Conservation (phyloP, 2,888 invertebrate genomes). For the Drosophila sordidapex region DNA sequence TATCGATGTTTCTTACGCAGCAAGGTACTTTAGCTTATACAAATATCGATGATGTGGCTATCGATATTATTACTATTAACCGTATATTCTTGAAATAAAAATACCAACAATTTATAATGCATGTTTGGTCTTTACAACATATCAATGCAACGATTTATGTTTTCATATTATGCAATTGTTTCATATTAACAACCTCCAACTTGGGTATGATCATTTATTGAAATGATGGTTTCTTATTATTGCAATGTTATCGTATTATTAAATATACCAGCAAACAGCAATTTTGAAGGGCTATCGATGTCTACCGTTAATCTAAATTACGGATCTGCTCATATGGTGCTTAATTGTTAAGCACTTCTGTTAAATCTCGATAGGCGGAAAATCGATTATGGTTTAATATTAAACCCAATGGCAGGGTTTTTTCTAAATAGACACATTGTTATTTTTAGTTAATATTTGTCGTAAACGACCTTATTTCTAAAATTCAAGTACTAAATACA, state of each 20-base stretch:
- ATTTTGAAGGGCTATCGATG: background rate
- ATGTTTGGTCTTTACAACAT: background rate
- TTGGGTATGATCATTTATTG: background rate
- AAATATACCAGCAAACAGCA: background rate
- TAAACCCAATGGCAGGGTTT: background rate
- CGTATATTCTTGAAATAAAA: background rate
- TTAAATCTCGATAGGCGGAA: background rate
- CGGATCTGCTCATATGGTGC: background rate
- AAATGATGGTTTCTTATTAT: background rate
- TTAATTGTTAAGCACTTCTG: background rate
- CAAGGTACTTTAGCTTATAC: background rate
- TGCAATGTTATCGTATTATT: background rate
- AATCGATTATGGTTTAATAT: background rate
- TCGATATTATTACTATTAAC: conserved; percentile 12
- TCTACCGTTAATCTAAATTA: background rate
- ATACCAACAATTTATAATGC: background rate
- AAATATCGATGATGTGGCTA: background rate
- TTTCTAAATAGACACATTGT: background rate
- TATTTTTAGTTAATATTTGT: background rate
- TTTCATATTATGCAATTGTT: background rate
- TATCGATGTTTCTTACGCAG: conserved; percentile 17
- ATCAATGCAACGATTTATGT: background rate
- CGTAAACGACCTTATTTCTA: background rate
- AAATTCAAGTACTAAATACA: background rate
- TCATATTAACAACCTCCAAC: background rate